Conservation (phyloP, 2,888 invertebrate species). For the Ophion slaviceki region DNA sequence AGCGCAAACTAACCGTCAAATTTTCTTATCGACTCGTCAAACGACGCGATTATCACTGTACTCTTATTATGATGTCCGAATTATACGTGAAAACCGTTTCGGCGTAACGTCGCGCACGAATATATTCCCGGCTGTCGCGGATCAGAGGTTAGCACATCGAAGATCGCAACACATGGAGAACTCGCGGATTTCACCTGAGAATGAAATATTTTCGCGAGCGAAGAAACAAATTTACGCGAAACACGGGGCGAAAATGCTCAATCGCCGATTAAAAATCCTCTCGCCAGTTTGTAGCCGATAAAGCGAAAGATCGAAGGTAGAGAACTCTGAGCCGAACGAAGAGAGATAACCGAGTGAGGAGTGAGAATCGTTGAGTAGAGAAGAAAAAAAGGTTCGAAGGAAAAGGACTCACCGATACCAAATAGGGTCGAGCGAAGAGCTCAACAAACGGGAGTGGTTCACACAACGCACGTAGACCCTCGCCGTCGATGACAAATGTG, state of each 20-base stretch:
- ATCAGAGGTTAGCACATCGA: constrained; percentile 32
- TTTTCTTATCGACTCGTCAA: constrained; percentile 23
- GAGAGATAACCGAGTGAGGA: not conserved
- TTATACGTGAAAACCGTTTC: not conserved
- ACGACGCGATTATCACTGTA: not conserved
- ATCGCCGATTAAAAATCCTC: not conserved
- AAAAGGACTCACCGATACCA: constrained; percentile 58
- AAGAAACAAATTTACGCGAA: not conserved
- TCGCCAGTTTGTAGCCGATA: not conserved
- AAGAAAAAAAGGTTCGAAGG: constrained; percentile 5
- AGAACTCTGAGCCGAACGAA: not conserved
- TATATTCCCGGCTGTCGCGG: not conserved
- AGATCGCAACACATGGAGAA: constrained; percentile 11
- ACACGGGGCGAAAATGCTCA: constrained; percentile 6
- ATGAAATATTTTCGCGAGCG: not conserved
- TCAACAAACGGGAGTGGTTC: constrained; percentile 65
- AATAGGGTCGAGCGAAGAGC: constrained; percentile 33
- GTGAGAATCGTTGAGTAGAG: constrained; percentile 8
- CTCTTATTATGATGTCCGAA: not conserved
- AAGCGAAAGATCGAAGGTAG: not conserved
- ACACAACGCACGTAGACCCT: constrained; percentile 69
- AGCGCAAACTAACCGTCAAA: constrained; percentile 26
- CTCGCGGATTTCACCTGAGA: not conserved
- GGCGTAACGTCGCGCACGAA: not conserved
- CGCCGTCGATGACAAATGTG: constrained; percentile 76